Conservation (phyloP, 1,140 invertebrate species). For the Drosophila biarmipes region DNA sequence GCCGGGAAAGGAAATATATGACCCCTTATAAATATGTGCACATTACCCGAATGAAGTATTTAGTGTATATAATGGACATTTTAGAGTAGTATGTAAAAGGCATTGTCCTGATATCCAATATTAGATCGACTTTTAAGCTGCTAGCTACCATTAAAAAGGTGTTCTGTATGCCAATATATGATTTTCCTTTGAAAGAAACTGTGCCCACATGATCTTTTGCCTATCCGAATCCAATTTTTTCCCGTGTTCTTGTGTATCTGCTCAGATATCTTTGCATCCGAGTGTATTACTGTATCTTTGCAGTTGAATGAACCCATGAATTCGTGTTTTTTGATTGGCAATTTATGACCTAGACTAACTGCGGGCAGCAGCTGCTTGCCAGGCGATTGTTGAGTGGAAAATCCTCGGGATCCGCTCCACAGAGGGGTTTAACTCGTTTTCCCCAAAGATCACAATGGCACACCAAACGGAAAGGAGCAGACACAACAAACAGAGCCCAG, state of each 20-base stretch:
- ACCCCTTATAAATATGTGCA: background rate
- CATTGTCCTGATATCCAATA: background rate
- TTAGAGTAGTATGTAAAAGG: background rate
- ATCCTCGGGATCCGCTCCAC: slow-evolving; percentile 20
- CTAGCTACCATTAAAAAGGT: no score
- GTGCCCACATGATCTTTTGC: background rate
- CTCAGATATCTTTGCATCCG: background rate
- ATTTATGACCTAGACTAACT: slow-evolving; percentile 74
- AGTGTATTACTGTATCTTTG: slow-evolving; percentile 34
- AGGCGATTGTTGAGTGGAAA: slow-evolving; percentile 58
- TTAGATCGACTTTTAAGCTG: no score
- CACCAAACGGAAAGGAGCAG: slow-evolving; percentile 28
- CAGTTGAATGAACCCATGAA: slow-evolving; percentile 66
- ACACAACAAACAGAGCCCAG: slow-evolving; percentile 78
- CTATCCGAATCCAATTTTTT: background rate
- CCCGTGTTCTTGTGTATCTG: slow-evolving; percentile 36
- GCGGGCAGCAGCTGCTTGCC: slow-evolving; percentile 35
- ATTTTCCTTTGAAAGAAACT: no score
- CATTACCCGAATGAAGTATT: background rate
- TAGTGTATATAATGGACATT: background rate
- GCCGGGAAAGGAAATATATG: background rate
- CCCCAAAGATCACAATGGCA: slow-evolving; percentile 25
- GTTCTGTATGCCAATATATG: no score
- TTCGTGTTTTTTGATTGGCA: slow-evolving; percentile 32
- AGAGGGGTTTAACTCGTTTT: slow-evolving; percentile 56